phyloP scores from a whole-genome alignment of 2,113 vertebrate genomes.

The Buteo buteo region DNA sequence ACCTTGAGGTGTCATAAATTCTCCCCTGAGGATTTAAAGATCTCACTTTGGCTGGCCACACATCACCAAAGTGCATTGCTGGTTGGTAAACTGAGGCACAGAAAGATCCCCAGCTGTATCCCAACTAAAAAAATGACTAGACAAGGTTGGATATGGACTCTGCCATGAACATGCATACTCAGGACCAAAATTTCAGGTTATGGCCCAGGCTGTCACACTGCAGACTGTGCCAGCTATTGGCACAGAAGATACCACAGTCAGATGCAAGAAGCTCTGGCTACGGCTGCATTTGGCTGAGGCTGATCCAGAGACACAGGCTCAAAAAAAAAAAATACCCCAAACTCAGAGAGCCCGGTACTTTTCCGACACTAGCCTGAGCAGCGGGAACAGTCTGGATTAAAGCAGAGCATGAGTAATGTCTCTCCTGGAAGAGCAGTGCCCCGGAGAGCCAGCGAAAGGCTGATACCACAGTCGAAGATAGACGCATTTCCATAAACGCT shows the following conservation, averaged over 20 bases:
- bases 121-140: background rate
- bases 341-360: background rate
- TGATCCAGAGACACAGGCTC: background rate
- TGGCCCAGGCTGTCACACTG: fast-evolving
- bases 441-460: constrained; percentile 18
- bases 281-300: background rate
- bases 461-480: constrained; percentile 20
- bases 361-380: background rate
- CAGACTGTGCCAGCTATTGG: fast-evolving
- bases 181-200: fast-evolving
- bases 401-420: constrained; percentile 51
- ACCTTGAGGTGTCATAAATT: background rate
- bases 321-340: background rate
- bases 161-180: fast-evolving
- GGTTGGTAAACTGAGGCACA: background rate
- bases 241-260: background rate
- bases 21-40: background rate
- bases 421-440: constrained; percentile 33
- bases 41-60: background rate
- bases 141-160: background rate
- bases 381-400: constrained; percentile 25
- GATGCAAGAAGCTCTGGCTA: background rate
- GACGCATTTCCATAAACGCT: constrained; percentile 72
- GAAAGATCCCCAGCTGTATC: background rate
- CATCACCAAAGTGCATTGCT: fast-evolving